Evolutionary conservation across 2,797 vertebrate genomes (phyloP).

Genomic region (Helarctos malayanus): DNA sequence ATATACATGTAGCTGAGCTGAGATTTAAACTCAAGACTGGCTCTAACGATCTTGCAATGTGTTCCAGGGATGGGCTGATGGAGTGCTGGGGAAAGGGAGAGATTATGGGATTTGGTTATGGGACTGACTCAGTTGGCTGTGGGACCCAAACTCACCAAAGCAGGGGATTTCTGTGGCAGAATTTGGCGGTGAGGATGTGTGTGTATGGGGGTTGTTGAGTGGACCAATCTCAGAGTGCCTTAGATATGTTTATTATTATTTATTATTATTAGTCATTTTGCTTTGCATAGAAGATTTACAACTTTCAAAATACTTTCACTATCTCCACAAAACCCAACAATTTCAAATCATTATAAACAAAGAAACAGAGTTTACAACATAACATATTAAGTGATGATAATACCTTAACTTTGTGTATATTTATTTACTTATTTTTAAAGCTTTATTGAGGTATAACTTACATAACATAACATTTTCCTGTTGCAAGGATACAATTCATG

Average conservation of each 20-base stretch:
- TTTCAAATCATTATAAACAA: not conserved
- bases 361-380: not conserved
- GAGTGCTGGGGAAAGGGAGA: not conserved
- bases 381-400: not conserved
- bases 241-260: not conserved
- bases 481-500: not conserved
- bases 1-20: not conserved
- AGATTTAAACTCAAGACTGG: not conserved
- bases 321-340: not conserved
- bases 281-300: not conserved
- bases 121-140: not conserved
- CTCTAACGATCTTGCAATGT: not conserved
- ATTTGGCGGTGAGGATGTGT: not conserved
- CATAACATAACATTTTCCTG: not conserved
- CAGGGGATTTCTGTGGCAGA: not conserved
- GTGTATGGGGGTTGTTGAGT: not conserved
- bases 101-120: not conserved
- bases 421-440: not conserved
- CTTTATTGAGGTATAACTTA: not conserved
- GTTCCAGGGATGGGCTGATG: not conserved
- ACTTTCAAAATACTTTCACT: conserved; percentile 26
- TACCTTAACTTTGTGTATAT: not conserved
- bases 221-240: not conserved
- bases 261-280: not conserved
- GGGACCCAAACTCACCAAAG: not conserved